phyloP scores from a whole-genome alignment of 1,140 invertebrate genomes.

The Bombus sibiricus region DNA sequence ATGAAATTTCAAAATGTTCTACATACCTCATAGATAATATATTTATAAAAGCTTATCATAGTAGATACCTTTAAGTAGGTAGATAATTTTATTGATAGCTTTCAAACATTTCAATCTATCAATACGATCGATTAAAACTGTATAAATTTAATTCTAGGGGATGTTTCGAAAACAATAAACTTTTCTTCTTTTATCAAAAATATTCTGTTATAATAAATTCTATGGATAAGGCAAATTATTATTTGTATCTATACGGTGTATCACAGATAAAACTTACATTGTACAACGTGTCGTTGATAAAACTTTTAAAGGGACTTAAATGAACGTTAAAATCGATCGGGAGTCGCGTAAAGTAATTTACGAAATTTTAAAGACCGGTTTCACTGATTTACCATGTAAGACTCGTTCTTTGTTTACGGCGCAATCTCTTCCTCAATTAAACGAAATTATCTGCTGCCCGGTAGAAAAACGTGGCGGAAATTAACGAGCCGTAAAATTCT shows the following conservation, averaged over 20 bases:
- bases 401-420: slow-evolving; percentile 56
- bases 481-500: slow-evolving; percentile 66
- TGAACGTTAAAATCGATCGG: slow-evolving; percentile 1
- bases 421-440: slow-evolving; percentile 62
- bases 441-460: slow-evolving; percentile 31
- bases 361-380: slow-evolving; percentile 58
- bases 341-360: slow-evolving; percentile 32
- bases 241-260: neutral
- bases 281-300: neutral
- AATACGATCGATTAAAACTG: no score
- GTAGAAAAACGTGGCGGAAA: slow-evolving; percentile 35
- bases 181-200: no score
- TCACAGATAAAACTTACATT: neutral
- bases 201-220: no score
- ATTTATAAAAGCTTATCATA: no score
- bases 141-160: no score
- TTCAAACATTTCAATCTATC: no score
- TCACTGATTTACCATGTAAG: slow-evolving; percentile 12
- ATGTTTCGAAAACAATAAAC: no score
- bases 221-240: no score
- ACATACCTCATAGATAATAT: no score
- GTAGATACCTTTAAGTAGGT: no score
- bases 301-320: neutral
- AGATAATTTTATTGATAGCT: no score
- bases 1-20: no score